Conservation (phyloP, 2,113 vertebrate species). For the Motacilla alba region DNA sequence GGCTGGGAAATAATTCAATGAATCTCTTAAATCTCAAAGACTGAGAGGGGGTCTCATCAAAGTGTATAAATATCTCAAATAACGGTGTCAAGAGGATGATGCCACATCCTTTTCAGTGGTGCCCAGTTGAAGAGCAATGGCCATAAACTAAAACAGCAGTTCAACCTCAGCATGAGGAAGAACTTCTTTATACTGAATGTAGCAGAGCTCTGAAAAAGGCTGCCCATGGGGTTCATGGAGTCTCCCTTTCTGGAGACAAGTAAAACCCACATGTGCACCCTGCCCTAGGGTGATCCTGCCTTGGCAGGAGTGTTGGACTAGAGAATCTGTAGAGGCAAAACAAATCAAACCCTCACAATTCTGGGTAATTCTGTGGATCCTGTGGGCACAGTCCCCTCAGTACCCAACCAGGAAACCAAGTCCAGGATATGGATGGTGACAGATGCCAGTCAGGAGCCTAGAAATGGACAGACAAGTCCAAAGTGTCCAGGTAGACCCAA, state of each 20-base stretch:
- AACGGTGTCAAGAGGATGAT: neutral
- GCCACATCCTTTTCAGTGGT: rapidly evolving
- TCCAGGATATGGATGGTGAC: neutral
- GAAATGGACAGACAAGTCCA: neutral
- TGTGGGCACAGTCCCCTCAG: neutral
- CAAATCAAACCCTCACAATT: neutral
- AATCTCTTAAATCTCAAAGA: neutral
- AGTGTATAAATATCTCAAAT: neutral
- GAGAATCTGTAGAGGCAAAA: neutral
- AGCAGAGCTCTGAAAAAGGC: neutral
- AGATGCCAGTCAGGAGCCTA: neutral
- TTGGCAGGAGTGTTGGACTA: neutral
- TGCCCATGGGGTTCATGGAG: rapidly evolving
- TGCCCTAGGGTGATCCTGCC: neutral
- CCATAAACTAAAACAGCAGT: neutral
- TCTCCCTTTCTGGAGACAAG: neutral
- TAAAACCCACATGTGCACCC: neutral
- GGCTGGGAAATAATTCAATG: neutral
- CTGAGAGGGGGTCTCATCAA: neutral
- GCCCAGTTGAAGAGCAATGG: rapidly evolving
- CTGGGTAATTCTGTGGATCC: neutral
- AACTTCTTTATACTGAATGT: rapidly evolving
- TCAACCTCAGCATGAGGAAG: neutral
- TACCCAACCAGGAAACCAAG: neutral
- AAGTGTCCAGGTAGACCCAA: neutral